Conservation (phyloP, 1,140 invertebrate genomes). For the Leptopilina boulardi region DNA sequence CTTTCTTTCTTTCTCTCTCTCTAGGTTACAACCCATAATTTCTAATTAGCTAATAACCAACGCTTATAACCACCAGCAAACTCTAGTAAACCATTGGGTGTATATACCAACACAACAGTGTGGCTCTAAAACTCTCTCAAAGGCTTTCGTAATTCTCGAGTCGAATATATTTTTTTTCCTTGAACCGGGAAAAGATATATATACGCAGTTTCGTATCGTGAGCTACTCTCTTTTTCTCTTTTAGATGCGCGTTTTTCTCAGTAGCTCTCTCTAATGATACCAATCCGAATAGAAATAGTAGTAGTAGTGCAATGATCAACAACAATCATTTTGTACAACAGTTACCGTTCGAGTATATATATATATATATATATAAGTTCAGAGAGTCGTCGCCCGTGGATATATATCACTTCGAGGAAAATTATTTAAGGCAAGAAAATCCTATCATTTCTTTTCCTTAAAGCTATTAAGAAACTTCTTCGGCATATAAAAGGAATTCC, state of each 20-base stretch:
- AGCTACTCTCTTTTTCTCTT: neutral
- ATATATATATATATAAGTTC: too few relatives aligned
- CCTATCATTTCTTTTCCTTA: neutral
- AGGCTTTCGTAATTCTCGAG: slow-evolving; percentile 10
- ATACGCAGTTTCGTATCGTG: slow-evolving; percentile 14
- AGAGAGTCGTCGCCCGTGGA: neutral
- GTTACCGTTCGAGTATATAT: too few relatives aligned
- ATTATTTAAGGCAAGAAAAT: slow-evolving; percentile 22
- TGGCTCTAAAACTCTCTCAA: neutral
- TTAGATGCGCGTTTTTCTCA: slow-evolving; percentile 7
- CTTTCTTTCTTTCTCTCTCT: neutral
- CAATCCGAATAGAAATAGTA: slow-evolving; percentile 1
- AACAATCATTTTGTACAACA: slow-evolving; percentile 19
- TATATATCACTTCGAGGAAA: neutral
- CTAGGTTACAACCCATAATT: slow-evolving; percentile 24
- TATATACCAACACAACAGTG: too few relatives aligned
- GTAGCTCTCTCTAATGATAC: slow-evolving; percentile 22
- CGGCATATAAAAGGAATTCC: slow-evolving; percentile 2
- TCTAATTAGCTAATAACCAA: slow-evolving; percentile 33
- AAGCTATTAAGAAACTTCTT: slow-evolving; percentile 9
- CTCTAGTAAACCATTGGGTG: neutral
- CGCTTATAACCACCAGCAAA: slow-evolving; percentile 27
- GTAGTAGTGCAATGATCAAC: slow-evolving; percentile 21
- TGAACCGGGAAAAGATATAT: slow-evolving; percentile 8
- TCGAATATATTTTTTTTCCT: neutral